phyloP scores from a whole-genome alignment of 2,888 invertebrate genomes.

The Drosophila demipolita region DNA sequence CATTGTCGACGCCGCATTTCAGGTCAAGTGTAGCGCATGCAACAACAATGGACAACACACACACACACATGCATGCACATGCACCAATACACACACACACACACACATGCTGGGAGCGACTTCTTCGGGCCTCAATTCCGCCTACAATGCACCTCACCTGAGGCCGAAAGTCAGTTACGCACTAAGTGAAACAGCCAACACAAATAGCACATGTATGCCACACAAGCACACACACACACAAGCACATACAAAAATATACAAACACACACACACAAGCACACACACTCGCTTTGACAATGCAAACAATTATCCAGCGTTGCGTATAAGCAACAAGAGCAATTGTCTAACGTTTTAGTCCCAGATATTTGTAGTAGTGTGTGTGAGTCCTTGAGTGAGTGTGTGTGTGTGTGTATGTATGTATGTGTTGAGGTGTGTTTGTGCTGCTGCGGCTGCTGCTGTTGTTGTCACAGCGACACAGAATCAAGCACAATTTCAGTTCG shows the following conservation, averaged over 20 bases:
- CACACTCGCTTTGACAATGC: constrained; percentile 38
- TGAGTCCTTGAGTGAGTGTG: constrained; percentile 2
- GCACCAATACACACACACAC: not conserved
- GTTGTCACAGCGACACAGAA: constrained; percentile 39
- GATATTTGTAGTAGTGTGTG: constrained; percentile 6
- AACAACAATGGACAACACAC: constrained; percentile 56
- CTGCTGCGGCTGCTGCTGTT: constrained; percentile 29
- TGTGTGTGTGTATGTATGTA: constrained; percentile 7
- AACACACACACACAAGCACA: constrained; percentile 14
- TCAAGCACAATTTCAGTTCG: constrained; percentile 27
- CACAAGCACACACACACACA: constrained; percentile 39
- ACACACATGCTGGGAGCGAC: not conserved
- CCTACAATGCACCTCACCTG: constrained; percentile 42
- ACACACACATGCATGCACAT: constrained; percentile 1
- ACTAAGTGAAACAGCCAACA: constrained; percentile 77
- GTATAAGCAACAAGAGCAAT: constrained; percentile 69
- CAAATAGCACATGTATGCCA: constrained; percentile 64
- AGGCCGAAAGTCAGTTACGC: constrained; percentile 57
- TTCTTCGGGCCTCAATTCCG: constrained; percentile 3
- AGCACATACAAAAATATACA: constrained; percentile 14
- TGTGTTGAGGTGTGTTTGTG: not conserved
- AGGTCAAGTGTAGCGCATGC: constrained; percentile 69
- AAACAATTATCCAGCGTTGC: constrained; percentile 71
- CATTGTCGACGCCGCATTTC: constrained; percentile 57
- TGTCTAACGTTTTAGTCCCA: constrained; percentile 53